phyloP scores from a whole-genome alignment of 2,797 vertebrate species.

The Adrianichthys oophorus region DNA sequence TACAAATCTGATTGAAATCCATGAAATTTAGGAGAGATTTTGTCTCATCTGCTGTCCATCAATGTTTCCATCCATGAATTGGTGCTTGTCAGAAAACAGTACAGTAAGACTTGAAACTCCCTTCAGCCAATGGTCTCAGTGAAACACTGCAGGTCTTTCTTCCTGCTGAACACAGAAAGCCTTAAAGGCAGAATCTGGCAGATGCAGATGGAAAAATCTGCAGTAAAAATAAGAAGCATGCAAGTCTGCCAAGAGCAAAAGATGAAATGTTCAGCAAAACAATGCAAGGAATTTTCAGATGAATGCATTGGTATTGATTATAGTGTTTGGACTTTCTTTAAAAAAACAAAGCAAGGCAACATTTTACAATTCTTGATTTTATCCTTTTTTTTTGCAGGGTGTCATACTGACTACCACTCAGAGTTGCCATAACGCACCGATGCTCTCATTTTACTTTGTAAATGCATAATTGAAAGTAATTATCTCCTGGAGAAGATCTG shows the following conservation, averaged over 20 bases:
- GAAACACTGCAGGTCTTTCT: constrained; percentile 8
- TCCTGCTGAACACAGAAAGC: constrained; percentile 28
- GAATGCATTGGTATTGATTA: not conserved
- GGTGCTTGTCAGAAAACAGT: constrained; percentile 31
- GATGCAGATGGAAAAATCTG: not conserved
- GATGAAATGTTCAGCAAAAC: constrained; percentile 16
- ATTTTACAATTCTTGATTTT: not conserved
- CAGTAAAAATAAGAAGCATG: constrained; percentile 8
- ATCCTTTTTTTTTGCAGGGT: too few relatives aligned
- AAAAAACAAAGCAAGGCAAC: not conserved
- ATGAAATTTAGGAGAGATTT: constrained; percentile 2
- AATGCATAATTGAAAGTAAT: too few relatives aligned
- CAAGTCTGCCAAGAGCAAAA: too few relatives aligned
- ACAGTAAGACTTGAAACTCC: constrained; percentile 19
- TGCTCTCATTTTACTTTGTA: too few relatives aligned
- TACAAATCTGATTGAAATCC: constrained; percentile 12
- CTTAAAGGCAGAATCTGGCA: constrained; percentile 30
- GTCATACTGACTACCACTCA: too few relatives aligned
- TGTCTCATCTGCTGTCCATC: not conserved
- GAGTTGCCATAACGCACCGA: too few relatives aligned
- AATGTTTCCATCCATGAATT: constrained; percentile 6
- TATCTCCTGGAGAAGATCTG: too few relatives aligned
- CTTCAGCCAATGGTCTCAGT: constrained; percentile 31
- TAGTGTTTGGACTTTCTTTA: not conserved
- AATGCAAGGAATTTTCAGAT: not conserved